Base-by-base conservation (phyloP, 2,797 vertebrate species). In the Acrocephalus scirpaceus region DNA sequence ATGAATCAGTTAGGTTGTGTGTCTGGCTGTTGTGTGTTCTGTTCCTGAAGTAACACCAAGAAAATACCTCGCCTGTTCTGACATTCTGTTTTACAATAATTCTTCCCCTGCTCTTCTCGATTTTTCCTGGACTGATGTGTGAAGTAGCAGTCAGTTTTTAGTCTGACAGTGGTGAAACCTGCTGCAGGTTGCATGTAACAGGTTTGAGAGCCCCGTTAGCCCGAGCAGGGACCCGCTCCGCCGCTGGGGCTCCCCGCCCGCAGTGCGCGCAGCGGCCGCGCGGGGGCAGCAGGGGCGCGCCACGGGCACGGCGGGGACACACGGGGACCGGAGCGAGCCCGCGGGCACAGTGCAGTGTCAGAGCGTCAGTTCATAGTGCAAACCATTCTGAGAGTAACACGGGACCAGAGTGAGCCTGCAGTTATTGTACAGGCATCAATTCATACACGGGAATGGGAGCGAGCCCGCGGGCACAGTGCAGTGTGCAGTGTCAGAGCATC, bases 1-100 rank as follows among this genome's bases (percentile, higher is more conserved):
- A 88, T 60, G 82, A 64, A 81, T 70, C 85, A 93, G 92, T 76
- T 66, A 96, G 91, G 87, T n/a, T 85, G 48, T 84, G 67, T 16
- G 64, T 84, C 82, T 62, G 67, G 76, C 87, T 93, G 69, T 95
- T 34, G 18, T 65, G 70, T 79, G 27, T 84, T 90, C 90, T 92
- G 73, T 93, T 93, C 74, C 65, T 70, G 26, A 75, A 86, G 45
- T 92, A 82, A 84, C 80, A 27, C 45, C 57, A 25, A 88, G 82
- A 56, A 95, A 92, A 30, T n/a, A 19, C 16, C 58, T 81, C 36
- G 34, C 45, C 75, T 78, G 58, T 76, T 90, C 88, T 86, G 62
- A 72, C 2, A 0, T 89, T 74, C 61, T 88, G 73, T 32, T 90
- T 75, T 40, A 40, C 73, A 48, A 20, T 30, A 84, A 47, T 65